Evolutionary conservation across 2,113 vertebrate species (phyloP), one percentile per base, ranked within the genome.

Genomic region (Nycticorax nycticorax): DNA sequence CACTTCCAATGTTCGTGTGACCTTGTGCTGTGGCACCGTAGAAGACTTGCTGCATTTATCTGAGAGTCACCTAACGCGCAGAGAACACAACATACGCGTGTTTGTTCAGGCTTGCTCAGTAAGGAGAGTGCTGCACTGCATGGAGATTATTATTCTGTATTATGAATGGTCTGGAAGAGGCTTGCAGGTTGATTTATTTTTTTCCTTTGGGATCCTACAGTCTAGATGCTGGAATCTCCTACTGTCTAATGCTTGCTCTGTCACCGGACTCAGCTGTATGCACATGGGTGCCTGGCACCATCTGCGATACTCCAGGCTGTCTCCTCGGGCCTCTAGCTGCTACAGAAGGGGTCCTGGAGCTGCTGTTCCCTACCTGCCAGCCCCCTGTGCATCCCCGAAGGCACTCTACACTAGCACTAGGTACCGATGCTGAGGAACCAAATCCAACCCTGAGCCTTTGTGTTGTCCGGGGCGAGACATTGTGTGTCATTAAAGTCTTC

Each of bases 71-170:
- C 35, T 45, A 12, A 18, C 24, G 56, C 35, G 11, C 20, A 21
- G 50, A 30, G 39, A 43, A 48, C 14, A 26, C 23, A 43, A 33
- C 8, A 28, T 17, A 39, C 0, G 0, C 1, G 1, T 75, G 52
- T 50, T 75, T 76, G 28, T 62, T 50, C n/a, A 28, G 56, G n/a
- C 53, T 62, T 57, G 67, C 28, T 72, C 53, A 18, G 23, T 50
- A 21, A 50, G 59, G 32, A 67, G 45, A 21, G 64, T 39, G 47
- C 35, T 37, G 48, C 9, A 23, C 37, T 52, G 56, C 50, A 9
- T 9, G 45, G 21, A 18, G 27, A 10, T 74, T 47, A n/a, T 48
- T 75, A 35, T 62, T 72, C 47, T 33, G 35, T 41, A 3, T 45
- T 74, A n/a, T 11, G 37, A 35, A 26, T 48, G 22, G n/a, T 64